Conservation (phyloP, 2,113 vertebrate genomes). For the Odocoileus hemionus region DNA sequence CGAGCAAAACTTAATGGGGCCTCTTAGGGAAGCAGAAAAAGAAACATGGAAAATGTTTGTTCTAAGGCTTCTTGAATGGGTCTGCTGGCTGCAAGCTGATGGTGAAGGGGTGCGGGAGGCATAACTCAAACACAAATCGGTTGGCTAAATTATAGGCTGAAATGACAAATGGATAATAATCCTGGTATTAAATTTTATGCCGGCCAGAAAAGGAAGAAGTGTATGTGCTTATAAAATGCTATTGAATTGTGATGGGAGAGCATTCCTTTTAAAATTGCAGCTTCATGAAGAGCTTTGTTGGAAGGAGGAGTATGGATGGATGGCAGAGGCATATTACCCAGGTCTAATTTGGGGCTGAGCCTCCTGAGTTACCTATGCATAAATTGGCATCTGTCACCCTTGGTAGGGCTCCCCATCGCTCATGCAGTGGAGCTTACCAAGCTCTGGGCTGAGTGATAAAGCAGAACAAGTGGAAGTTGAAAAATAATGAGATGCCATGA, state of each 20-base stretch:
- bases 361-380: not conserved
- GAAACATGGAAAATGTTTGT: not conserved
- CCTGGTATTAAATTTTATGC: constrained; percentile 6
- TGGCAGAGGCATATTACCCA: not conserved
- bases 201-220: constrained; percentile 8
- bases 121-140: not conserved
- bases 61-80: not conserved
- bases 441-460: constrained; percentile 6
- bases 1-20: not conserved
- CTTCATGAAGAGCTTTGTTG: not conserved
- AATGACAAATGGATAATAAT: constrained; percentile 6
- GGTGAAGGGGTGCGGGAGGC: not conserved
- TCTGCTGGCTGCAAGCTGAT: not conserved
- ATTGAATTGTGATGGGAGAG: not conserved
- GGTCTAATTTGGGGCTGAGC: constrained; percentile 32
- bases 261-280: not conserved
- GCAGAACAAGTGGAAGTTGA: not conserved
- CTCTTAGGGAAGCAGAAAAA: constrained; percentile 41
- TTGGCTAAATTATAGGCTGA: not conserved
- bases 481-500: not conserved
- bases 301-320: not conserved
- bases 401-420: constrained; percentile 17
- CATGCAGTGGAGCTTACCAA: constrained; percentile 14
- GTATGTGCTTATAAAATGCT: constrained; percentile 40
- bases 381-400: constrained; percentile 14